Evolutionary conservation across 2,797 vertebrate species (phyloP).

Genomic region (Urocyon cinereoargenteus): DNA sequence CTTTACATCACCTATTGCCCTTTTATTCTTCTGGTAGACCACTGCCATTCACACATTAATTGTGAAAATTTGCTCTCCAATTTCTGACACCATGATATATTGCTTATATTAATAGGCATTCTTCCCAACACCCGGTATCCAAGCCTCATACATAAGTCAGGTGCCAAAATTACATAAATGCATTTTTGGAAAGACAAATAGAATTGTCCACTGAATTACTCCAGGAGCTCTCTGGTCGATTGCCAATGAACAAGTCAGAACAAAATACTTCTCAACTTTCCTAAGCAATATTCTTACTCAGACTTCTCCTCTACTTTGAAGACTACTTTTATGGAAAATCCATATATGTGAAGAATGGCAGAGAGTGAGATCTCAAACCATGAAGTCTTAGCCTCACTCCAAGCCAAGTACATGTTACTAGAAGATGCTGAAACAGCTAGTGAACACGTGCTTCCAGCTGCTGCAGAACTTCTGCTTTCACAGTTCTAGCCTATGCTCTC

Average conservation of each 20-base stretch:
- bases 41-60: background rate
- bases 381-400: background rate
- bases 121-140: background rate
- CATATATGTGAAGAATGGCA: background rate
- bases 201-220: background rate
- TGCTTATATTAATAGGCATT: background rate
- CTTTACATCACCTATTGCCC: background rate
- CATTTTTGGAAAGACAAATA: background rate
- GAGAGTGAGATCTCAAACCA: background rate
- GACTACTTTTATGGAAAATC: background rate
- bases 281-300: background rate
- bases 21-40: background rate
- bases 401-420: background rate
- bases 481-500: background rate
- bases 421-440: background rate
- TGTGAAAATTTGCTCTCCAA: background rate
- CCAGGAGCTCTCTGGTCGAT: background rate
- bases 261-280: background rate
- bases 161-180: background rate
- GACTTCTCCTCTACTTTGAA: background rate
- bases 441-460: accelerated
- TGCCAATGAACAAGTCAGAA: background rate
- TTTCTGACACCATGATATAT: background rate
- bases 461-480: background rate
- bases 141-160: background rate